phyloP scores from a whole-genome alignment of 2,888 invertebrate species.

The Platerodrilus igneus region DNA sequence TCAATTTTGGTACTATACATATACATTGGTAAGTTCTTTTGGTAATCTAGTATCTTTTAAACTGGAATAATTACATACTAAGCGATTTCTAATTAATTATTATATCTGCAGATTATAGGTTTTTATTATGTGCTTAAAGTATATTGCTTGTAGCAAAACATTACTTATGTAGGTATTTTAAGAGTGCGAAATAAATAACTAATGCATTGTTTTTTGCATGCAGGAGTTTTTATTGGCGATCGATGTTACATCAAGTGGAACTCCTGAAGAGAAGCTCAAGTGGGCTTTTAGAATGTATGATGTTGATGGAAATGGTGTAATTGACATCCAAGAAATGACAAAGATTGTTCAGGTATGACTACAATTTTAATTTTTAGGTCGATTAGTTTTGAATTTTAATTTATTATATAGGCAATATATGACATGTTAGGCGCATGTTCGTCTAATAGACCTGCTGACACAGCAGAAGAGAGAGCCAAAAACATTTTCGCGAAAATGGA shows the following conservation, averaged over 20 bases:
- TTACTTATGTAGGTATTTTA: no score
- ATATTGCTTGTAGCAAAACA: no score
- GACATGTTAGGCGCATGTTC: conserved; percentile 98
- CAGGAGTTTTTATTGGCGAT: conserved; percentile 97
- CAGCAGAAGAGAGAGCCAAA: conserved; percentile 95
- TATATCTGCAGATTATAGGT: no score
- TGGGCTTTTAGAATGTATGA: conserved; percentile 99
- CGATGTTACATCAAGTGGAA: conserved; percentile 95
- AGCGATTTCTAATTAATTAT: no score
- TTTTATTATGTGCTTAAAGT: no score
- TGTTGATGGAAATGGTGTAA: conserved; percentile 96
- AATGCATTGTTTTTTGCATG: no score
- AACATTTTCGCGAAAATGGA: conserved; percentile 99
- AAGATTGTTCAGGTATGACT: conserved; percentile 91
- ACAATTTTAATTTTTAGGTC: neutral
- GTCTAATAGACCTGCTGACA: conserved; percentile 90
- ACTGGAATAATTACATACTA: no score
- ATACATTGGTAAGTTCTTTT: no score
- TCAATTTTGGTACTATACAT: no score
- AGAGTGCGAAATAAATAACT: no score
- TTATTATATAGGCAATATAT: conserved; percentile 86
- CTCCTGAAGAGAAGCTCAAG: conserved; percentile 95
- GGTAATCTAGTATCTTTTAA: no score
- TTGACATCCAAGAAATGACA: conserved; percentile 98
- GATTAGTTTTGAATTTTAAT: conserved; percentile 1